A percentile compares a stretch with the other conserved stretches of the same genome.
Evolutionary conservation across 2,797 vertebrate genomes (phyloP).

Genomic region (Aldrovandia affinis): DNA sequence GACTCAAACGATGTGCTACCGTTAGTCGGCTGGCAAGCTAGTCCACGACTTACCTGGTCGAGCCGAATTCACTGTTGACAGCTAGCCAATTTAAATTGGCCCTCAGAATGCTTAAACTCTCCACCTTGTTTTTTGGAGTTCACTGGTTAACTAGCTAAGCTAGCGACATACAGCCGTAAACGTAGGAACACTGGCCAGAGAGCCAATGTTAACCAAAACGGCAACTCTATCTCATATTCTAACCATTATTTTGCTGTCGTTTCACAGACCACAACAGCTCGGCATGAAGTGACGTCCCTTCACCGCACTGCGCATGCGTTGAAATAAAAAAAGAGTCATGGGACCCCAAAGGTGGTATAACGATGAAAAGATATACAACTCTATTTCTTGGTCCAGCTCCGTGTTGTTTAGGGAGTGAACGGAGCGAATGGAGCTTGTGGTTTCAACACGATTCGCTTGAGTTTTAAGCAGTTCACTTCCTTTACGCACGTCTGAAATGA

Average conservation of each 20-base stretch:
- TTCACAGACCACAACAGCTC: neutral
- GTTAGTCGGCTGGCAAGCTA: neutral
- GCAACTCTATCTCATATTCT: constrained; percentile 16
- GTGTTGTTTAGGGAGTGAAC: neutral
- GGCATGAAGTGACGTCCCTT: neutral
- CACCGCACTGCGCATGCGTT: constrained; percentile 23
- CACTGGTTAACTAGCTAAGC: neutral
- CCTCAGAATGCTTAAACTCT: neutral
- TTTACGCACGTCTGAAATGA: no score
- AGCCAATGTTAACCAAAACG: neutral
- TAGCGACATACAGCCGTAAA: neutral
- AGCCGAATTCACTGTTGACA: neutral
- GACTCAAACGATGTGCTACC: neutral
- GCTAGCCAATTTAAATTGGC: constrained; percentile 17
- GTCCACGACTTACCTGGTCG: neutral
- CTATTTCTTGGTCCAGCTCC: neutral
- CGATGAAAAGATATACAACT: neutral
- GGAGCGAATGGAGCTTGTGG: neutral
- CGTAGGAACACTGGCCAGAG: neutral
- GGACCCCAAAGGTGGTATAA: neutral
- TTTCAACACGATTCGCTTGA: neutral
- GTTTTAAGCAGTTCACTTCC: no score
- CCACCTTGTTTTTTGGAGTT: constrained; percentile 9
- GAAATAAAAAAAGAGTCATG: neutral
- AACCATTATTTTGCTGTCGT: neutral